Evolutionary conservation across 2,888 invertebrate species (phyloP), one percentile per base, ranked within the genome.

Genomic region (Cylindroiulus punctatus): DNA sequence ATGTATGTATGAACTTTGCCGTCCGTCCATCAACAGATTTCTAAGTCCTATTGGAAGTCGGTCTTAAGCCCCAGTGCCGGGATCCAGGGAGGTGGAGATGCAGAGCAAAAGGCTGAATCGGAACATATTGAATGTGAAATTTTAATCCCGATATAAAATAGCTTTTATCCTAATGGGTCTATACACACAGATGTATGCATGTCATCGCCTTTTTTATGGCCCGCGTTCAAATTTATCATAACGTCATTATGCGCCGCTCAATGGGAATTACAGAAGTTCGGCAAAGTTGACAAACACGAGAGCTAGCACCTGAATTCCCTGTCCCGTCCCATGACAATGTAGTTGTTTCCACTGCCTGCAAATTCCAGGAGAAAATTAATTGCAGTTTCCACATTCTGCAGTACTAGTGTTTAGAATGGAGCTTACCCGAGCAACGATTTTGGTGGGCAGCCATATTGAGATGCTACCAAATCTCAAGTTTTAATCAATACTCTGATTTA

Each of bases 211-310:
- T 76, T 76, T 76, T 76, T 76, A 76, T 47, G 22, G 10, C 26
- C 44, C 22, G 17, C 84, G 32, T 84, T 84, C 32, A 26, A 84
- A 84, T 84, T 84, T 84, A 84, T 84, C 84, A 84, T 84, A 84
- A 84, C 84, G 84, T 84, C 84, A 47, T 84, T 84, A 84, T 76
- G 76, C 26, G 52, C 5, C 47, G 30, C 47, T 84, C 84, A 84
- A 84, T 47, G 84, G 30, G 84, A 47, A 47, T 84, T 84, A 52
- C 84, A 47, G 44, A 84, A 84, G 44, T 44, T 84, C 26, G 14
- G 83, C 44, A 40, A 36, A 40, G 44, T 83, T 42, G 40, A 36
- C 83, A 83, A 83, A 76, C 76, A 76, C 76, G 26, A 1, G 76
- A 8, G 26, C 14, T 76, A 76, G 30, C 76, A 14, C 30, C 14